Conservation (phyloP, 2,797 vertebrate genomes). For the Sebastes matsubarae region DNA sequence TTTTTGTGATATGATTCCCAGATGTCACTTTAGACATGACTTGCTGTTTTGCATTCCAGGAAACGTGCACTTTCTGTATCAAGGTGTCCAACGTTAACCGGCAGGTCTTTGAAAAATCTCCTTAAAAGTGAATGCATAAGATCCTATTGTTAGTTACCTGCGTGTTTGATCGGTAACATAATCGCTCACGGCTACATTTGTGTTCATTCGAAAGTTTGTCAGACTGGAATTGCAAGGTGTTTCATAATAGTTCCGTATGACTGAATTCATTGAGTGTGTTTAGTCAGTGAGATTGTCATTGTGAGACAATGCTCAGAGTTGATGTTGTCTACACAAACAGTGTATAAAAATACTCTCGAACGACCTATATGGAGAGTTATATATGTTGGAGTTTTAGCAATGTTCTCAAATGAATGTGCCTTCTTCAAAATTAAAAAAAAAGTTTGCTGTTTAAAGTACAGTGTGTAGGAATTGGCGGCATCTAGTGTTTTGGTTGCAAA, state of each 20-base stretch:
- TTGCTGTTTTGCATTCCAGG: constrained; percentile 58
- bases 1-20: constrained; percentile 5
- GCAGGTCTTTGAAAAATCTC: not conserved
- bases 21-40: constrained; percentile 30
- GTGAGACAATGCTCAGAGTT: not conserved
- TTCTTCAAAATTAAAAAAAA: not conserved
- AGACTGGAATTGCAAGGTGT: not conserved
- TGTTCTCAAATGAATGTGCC: not conserved
- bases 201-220: not conserved
- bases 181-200: not conserved
- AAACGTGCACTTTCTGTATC: constrained; percentile 36
- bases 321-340: not conserved
- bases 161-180: not conserved
- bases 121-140: not conserved
- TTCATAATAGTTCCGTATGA: not conserved
- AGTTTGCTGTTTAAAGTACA: not conserved
- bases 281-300: not conserved
- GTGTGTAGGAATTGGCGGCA: no score
- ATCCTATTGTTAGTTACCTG: not conserved
- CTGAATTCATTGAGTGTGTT: not conserved
- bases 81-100: constrained; percentile 1
- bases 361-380: not conserved
- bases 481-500: no score
- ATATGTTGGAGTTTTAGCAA: not conserved
- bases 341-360: not conserved